Percentiles rank a stretch among this genome's conserved stretches.
These are phyloP conservation scores for Watsonalla cultraria DNA, from an alignment of 2,888 invertebrate genomes.

Conservation along the genomic window DNA sequence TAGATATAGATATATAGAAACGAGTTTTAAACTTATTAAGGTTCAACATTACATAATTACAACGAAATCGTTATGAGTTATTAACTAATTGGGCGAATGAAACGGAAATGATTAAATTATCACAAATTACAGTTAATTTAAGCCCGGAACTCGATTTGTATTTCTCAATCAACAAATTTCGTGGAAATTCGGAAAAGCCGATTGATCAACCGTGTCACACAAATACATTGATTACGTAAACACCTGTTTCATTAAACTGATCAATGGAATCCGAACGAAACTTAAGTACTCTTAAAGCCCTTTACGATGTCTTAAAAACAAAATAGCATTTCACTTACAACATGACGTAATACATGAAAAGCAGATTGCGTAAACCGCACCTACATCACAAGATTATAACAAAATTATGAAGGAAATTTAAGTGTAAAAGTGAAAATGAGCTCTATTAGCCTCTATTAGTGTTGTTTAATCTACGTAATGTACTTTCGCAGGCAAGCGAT, in stretches of 20 bases:
- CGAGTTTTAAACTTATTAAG: too few species aligned
- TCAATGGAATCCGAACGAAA: constrained; percentile 3
- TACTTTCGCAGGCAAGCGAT: background rate
- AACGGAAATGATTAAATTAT: too few species aligned
- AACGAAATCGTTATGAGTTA: too few species aligned
- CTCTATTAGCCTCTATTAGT: background rate
- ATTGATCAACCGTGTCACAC: background rate
- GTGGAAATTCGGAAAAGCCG: too few species aligned
- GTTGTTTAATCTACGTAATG: constrained; percentile 10
- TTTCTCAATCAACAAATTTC: too few species aligned
- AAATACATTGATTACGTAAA: background rate
- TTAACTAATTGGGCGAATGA: too few species aligned
- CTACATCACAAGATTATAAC: constrained; percentile 3
- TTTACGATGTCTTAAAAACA: constrained; percentile 16
- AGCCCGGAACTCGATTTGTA: too few species aligned
- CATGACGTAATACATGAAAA: constrained; percentile 30
- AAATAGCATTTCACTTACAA: constrained; percentile 24
- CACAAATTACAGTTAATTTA: too few species aligned
- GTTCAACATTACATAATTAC: too few species aligned
- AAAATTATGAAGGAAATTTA: constrained; percentile 21
- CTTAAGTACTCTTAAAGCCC: constrained; percentile 12
- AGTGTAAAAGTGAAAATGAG: constrained; percentile 7
- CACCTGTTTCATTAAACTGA: background rate
- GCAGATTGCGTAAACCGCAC: constrained; percentile 31
- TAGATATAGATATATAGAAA: too few species aligned